These are phyloP conservation scores for Channa striata DNA, from an alignment of 2,797 vertebrate species.

Conservation along the genomic window DNA sequence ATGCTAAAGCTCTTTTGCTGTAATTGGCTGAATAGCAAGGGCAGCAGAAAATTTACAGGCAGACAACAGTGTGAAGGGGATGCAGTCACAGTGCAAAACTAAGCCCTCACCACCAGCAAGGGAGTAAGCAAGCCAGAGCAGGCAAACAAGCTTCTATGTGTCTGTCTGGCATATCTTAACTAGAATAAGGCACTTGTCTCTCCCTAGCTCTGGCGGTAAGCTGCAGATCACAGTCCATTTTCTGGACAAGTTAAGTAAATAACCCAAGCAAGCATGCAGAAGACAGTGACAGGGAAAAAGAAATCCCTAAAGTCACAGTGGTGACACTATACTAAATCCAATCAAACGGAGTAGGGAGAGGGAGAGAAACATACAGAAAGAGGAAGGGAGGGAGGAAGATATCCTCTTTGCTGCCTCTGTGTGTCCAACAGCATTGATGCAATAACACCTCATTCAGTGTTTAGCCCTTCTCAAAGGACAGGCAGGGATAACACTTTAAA, in stretches of 20 bases:
- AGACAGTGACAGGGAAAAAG: constrained; percentile 74
- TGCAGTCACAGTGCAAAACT: constrained; percentile 85
- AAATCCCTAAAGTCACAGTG: constrained; percentile 81
- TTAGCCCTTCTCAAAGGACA: constrained; percentile 84
- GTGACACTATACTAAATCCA: constrained; percentile 83
- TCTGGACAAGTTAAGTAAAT: constrained; percentile 84
- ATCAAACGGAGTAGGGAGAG: constrained; percentile 79
- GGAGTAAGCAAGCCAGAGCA: constrained; percentile 61
- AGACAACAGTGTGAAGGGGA: constrained; percentile 90
- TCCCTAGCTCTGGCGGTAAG: constrained; percentile 71
- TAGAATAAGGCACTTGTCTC: constrained; percentile 73
- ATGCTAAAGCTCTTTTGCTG: constrained; percentile 88
- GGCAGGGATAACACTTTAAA: constrained; percentile 85
- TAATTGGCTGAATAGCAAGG: constrained; percentile 91
- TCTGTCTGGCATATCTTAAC: constrained; percentile 74
- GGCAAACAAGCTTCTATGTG: constrained; percentile 59
- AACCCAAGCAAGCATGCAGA: constrained; percentile 73
- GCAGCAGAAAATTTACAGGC: constrained; percentile 90
- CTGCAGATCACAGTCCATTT: constrained; percentile 84
- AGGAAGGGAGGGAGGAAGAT: constrained; percentile 58
- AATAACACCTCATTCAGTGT: constrained; percentile 85
- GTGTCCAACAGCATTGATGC: constrained; percentile 82
- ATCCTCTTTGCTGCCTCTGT: constrained; percentile 79
- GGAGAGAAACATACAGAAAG: constrained; percentile 36
- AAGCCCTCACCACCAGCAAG: constrained; percentile 74